These are phyloP conservation scores for Orientallactaga sibirica DNA, from an alignment of 2,797 vertebrate genomes.

Conservation along the genomic window DNA sequence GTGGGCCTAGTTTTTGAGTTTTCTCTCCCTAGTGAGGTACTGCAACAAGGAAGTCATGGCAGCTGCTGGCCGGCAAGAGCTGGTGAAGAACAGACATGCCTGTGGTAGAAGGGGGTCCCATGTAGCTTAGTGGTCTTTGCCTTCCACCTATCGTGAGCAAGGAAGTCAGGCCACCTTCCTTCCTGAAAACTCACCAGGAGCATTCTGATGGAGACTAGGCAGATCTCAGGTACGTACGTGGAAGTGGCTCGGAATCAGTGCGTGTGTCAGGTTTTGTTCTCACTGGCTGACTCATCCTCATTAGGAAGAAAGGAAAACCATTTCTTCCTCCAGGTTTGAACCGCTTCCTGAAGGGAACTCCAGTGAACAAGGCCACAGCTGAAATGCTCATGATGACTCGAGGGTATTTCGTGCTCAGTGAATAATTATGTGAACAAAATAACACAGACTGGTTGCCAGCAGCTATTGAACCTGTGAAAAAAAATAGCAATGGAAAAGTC, in stretches of 20 bases:
- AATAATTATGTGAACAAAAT: constrained; percentile 81
- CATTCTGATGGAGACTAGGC: neutral
- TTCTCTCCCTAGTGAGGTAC: neutral
- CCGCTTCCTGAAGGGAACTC: constrained; percentile 57
- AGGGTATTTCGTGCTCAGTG: constrained; percentile 76
- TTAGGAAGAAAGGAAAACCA: neutral
- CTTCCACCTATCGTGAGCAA: constrained; percentile 5
- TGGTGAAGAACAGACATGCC: neutral
- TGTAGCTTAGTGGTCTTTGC: neutral
- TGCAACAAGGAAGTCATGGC: neutral
- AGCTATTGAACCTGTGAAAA: constrained; percentile 74
- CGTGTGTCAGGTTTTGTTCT: neutral
- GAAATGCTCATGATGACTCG: constrained; percentile 71
- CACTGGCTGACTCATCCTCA: neutral
- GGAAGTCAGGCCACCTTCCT: neutral
- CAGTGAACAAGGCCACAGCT: constrained; percentile 79
- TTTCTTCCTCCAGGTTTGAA: constrained; percentile 71
- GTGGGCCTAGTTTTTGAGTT: no score
- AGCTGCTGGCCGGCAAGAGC: neutral
- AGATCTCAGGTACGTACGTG: neutral
- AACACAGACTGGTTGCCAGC: constrained; percentile 72
- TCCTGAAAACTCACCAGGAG: neutral
- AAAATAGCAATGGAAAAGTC: constrained; percentile 79
- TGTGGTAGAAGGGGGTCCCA: neutral
- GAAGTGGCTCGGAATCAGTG: neutral